A percentile compares a stretch with the other conserved stretches of the same genome.
phyloP scores from a whole-genome alignment of 2,797 vertebrate species.

The Peromyscus eremicus region DNA sequence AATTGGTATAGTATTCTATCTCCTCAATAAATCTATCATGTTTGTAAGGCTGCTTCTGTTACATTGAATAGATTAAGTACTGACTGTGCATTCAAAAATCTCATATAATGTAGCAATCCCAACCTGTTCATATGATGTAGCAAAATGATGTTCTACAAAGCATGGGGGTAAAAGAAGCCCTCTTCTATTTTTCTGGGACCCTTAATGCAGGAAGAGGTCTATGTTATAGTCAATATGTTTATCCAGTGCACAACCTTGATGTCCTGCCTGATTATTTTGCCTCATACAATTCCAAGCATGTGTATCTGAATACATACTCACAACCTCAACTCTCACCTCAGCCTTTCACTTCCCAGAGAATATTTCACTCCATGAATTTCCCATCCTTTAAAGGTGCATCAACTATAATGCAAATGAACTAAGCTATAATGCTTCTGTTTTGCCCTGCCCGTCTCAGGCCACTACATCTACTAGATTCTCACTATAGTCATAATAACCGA shows the following conservation, averaged over 20 bases:
- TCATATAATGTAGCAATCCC: not conserved
- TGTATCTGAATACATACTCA: not conserved
- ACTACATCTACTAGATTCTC: not conserved
- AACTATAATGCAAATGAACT: not conserved
- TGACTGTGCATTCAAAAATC: not conserved
- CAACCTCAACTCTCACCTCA: not conserved
- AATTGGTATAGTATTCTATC: not conserved
- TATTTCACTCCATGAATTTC: not conserved
- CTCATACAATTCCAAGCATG: not conserved
- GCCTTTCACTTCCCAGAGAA: not conserved
- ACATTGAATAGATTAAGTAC: conserved; percentile 5
- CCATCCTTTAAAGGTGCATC: not conserved
- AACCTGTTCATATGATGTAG: not conserved
- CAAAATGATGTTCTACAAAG: conserved; percentile 19
- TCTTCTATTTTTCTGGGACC: conserved; percentile 11
- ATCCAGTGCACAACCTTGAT: not conserved
- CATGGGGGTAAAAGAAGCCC: not conserved
- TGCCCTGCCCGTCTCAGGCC: not conserved
- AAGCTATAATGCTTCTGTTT: not conserved
- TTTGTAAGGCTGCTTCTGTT: conserved; percentile 30
- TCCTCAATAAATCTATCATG: not conserved
- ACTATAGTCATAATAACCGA: not conserved
- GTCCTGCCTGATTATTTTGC: not conserved
- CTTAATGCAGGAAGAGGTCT: conserved; percentile 55
- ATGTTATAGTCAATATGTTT: conserved; percentile 35